Evolutionary conservation across 2,113 vertebrate species (phyloP).

Genomic region (Sebastes schlegelii): DNA sequence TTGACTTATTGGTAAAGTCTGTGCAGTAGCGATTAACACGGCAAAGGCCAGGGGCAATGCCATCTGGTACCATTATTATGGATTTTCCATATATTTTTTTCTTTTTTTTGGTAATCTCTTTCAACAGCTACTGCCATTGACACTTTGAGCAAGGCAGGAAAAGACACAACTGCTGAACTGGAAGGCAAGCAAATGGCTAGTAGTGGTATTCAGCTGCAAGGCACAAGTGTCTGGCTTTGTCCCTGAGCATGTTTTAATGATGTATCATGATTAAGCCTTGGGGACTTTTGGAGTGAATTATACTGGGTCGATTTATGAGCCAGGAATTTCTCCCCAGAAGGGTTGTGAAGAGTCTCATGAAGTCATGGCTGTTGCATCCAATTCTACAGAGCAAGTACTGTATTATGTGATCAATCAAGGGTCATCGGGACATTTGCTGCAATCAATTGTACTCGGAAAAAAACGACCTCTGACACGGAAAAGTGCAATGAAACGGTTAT

Average conservation of each 20-base stretch:
- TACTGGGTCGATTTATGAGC: not conserved
- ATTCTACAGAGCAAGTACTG: not conserved
- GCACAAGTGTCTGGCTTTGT: conserved; percentile 3
- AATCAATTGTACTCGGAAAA: too few species aligned
- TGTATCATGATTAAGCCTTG: not conserved
- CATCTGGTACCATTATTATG: not conserved
- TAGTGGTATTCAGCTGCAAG: conserved; percentile 3
- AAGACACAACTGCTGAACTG: not conserved
- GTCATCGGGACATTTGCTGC: too few species aligned
- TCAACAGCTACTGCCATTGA: too few species aligned
- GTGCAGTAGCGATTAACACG: not conserved
- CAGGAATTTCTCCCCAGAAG: not conserved
- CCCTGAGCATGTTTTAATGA: conserved; percentile 5
- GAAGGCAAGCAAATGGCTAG: not conserved
- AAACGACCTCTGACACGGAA: too few species aligned
- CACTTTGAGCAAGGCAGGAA: not conserved
- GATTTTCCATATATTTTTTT: not conserved
- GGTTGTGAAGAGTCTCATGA: not conserved
- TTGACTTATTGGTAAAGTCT: not conserved
- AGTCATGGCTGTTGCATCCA: not conserved
- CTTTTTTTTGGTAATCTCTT: not conserved
- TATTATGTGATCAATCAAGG: too few species aligned
- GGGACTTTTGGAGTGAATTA: conserved; percentile 28
- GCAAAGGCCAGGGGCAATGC: not conserved
- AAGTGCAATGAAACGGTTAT: too few species aligned